Conservation (phyloP, 2,888 invertebrate species). For the Xylocampa areola region DNA sequence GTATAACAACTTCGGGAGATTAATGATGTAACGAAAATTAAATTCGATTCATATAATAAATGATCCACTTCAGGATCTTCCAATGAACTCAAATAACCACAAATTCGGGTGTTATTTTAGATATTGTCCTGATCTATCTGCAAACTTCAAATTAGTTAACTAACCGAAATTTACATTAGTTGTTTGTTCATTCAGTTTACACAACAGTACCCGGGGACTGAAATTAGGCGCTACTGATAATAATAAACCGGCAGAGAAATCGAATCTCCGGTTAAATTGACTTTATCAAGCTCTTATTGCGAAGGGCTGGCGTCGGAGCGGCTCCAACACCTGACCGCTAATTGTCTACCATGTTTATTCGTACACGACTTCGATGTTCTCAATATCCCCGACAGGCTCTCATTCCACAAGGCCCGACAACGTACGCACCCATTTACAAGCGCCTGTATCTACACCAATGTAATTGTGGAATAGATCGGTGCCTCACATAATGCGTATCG, state of each 20-base stretch:
- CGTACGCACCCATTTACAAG: conserved; percentile 74
- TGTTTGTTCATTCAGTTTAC: conserved; percentile 73
- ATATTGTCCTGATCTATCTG: conserved; percentile 64
- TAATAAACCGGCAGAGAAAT: conserved; percentile 75
- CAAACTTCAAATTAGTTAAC: conserved; percentile 74
- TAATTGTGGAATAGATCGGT: conserved; percentile 83
- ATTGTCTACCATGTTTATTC: conserved; percentile 74
- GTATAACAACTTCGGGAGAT: conserved; percentile 38
- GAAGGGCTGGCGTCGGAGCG: conserved; percentile 47
- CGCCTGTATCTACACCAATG: conserved; percentile 74
- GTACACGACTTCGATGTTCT: conserved; percentile 72
- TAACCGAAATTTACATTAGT: conserved; percentile 73
- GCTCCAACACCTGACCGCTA: conserved; percentile 73
- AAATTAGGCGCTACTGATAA: conserved; percentile 76
- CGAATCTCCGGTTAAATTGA: conserved; percentile 74
- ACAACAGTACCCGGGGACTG: conserved; percentile 71
- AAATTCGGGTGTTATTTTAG: conserved; percentile 42
- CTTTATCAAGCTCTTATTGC: conserved; percentile 76
- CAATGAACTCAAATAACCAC: conserved; percentile 44
- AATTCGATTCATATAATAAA: conserved; percentile 45
- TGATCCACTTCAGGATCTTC: conserved; percentile 29
- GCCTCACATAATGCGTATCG: conserved; percentile 74
- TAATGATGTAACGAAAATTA: conserved; percentile 42
- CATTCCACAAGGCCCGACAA: conserved; percentile 67
- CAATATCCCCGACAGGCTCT: conserved; percentile 70